Conservation (phyloP, 2,113 vertebrate species). For the Sminthopsis crassicaudata region DNA sequence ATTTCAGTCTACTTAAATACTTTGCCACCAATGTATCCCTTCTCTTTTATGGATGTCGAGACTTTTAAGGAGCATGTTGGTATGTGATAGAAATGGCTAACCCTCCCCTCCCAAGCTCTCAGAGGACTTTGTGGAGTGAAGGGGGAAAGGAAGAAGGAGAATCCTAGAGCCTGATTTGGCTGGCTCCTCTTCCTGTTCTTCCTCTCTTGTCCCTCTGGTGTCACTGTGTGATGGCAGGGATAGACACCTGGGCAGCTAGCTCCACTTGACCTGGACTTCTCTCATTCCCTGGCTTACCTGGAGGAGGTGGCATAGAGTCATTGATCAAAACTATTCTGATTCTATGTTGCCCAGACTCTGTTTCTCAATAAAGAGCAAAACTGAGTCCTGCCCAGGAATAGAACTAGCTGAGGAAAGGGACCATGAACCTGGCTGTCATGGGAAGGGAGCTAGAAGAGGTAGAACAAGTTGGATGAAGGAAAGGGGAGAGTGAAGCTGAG, state of each 20-base stretch:
- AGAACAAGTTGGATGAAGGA: background rate
- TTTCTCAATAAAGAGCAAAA: background rate
- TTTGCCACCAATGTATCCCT: background rate
- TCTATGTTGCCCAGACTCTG: background rate
- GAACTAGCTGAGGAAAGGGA: background rate
- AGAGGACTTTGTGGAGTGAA: background rate
- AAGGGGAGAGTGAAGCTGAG: background rate
- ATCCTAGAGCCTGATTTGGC: background rate
- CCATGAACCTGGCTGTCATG: slow-evolving; percentile 29
- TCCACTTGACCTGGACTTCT: background rate
- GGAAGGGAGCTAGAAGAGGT: background rate
- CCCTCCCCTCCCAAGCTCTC: background rate
- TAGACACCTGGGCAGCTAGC: background rate
- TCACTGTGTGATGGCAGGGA: background rate
- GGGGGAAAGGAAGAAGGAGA: background rate
- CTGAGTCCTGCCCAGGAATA: slow-evolving; percentile 37
- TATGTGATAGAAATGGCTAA: background rate
- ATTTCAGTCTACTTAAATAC: background rate
- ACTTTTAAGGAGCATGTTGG: background rate
- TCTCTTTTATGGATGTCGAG: background rate
- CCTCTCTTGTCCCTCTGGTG: background rate
- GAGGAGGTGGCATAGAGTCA: background rate
- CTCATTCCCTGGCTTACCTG: background rate
- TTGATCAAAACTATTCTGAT: background rate
- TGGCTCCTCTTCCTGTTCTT: background rate